phyloP scores from a whole-genome alignment of 1,140 invertebrate species.

The Cepaea nemoralis region DNA sequence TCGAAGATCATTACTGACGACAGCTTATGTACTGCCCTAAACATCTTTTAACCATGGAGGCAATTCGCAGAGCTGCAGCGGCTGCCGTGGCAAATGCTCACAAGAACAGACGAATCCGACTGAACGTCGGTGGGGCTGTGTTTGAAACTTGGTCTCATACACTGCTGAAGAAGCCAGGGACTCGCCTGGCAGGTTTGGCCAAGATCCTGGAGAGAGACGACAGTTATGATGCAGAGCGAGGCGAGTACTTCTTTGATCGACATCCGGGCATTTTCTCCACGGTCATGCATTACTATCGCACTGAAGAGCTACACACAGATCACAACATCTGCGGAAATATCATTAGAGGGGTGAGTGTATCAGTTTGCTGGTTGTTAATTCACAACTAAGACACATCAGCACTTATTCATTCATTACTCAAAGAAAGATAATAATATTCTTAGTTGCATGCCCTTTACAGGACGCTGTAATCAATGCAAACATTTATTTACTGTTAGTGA shows the following conservation, averaged over 20 bases:
- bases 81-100: constrained; percentile 36
- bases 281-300: constrained; percentile 68
- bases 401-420: too few species aligned
- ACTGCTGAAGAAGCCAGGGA: constrained; percentile 51
- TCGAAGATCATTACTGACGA: too few species aligned
- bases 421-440: too few species aligned
- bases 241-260: constrained; percentile 68
- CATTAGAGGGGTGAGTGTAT: constrained; percentile 80
- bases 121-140: constrained; percentile 59
- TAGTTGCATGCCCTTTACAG: too few species aligned
- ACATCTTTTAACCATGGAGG: constrained; percentile 21
- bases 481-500: too few species aligned
- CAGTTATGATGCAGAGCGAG: constrained; percentile 55
- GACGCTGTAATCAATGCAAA: too few species aligned
- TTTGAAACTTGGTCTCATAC: constrained; percentile 60
- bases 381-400: too few species aligned
- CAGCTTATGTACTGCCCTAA: too few species aligned
- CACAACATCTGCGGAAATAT: constrained; percentile 98
- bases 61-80: constrained; percentile 14
- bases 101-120: constrained; percentile 49
- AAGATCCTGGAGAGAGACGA: constrained; percentile 56
- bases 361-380: too few species aligned
- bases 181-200: constrained; percentile 58
- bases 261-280: constrained; percentile 65
- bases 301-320: constrained; percentile 83